These are phyloP conservation scores for Heliconius nattereri DNA, from an alignment of 1,140 invertebrate genomes.

Conservation along the genomic window DNA sequence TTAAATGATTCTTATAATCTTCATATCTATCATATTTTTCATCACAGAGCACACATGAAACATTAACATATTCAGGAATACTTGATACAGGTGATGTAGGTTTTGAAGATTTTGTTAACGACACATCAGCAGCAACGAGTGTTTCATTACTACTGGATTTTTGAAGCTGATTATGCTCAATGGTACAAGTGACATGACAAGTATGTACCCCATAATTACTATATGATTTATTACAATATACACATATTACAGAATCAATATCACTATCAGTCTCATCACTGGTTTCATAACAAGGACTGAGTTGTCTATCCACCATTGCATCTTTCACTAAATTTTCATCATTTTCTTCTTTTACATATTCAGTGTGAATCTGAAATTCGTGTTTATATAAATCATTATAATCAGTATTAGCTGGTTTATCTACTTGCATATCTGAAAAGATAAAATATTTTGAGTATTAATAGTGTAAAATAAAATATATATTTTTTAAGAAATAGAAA, in stretches of 20 bases:
- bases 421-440: slow-evolving; percentile 57
- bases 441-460: slow-evolving; percentile 32
- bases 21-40: slow-evolving; percentile 69
- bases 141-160: slow-evolving; percentile 70
- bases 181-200: slow-evolving; percentile 70
- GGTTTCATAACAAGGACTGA: slow-evolving; percentile 52
- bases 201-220: slow-evolving; percentile 62
- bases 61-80: slow-evolving; percentile 50
- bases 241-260: slow-evolving; percentile 73
- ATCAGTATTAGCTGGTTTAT: slow-evolving; percentile 52
- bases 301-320: slow-evolving; percentile 41
- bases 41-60: slow-evolving; percentile 73
- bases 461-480: not conserved
- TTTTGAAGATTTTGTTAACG: slow-evolving; percentile 39
- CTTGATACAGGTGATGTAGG: slow-evolving; percentile 36
- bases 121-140: slow-evolving; percentile 66
- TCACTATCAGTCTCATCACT: slow-evolving; percentile 79
- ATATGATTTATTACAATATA: slow-evolving; percentile 69
- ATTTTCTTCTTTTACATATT: slow-evolving; percentile 65
- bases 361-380: slow-evolving; percentile 68
- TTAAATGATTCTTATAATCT: slow-evolving; percentile 70
- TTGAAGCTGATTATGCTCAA: slow-evolving; percentile 67
- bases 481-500: not conserved
- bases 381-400: slow-evolving; percentile 68
- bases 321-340: slow-evolving; percentile 64